Evolutionary conservation across 2,797 vertebrate species (phyloP).

Genomic region (Acomys russatus): DNA sequence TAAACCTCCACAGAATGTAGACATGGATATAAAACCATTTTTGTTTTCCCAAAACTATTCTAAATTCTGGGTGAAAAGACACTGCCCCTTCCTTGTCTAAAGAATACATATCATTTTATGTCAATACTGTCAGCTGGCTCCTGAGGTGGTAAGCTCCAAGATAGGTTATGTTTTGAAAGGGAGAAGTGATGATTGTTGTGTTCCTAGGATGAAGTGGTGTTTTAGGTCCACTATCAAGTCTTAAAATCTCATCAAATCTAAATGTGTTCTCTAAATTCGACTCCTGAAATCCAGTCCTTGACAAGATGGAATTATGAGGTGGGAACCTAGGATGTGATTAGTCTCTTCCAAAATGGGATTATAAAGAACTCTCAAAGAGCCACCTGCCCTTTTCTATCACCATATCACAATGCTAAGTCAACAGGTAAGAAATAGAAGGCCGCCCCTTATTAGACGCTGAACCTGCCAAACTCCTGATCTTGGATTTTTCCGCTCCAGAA

Average conservation of each 20-base stretch:
- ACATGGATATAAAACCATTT: background rate
- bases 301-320: no score
- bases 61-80: background rate
- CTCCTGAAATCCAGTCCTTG: background rate
- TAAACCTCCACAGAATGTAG: background rate
- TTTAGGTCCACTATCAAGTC: background rate
- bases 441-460: background rate
- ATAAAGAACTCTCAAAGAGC: background rate
- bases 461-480: background rate
- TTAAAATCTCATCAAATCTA: background rate
- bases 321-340: no score
- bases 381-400: background rate
- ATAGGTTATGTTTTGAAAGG: conserved; percentile 15
- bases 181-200: conserved; percentile 13
- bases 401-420: background rate
- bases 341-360: background rate
- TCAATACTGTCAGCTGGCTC: background rate
- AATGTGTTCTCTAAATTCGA: background rate
- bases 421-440: background rate
- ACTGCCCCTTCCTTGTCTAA: background rate
- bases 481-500: background rate
- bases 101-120: background rate
- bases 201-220: background rate
- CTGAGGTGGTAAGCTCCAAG: background rate
- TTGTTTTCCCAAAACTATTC: background rate